Base-by-base conservation (phyloP, 1,140 invertebrate species). In the Ctenoplectra terminalis region DNA sequence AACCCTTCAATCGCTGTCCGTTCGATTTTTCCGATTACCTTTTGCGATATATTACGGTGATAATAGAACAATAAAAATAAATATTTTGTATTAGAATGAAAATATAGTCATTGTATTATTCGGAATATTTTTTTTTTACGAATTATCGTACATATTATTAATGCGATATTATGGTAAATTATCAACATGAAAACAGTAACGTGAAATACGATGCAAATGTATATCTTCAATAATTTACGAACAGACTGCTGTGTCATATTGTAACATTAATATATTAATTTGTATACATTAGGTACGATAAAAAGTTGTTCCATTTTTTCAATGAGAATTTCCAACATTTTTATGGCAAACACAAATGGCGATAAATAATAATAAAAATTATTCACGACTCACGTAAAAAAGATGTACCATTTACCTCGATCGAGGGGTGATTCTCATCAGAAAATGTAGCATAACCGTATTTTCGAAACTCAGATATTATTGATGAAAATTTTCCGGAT, bases 11-110 rank as follows among this genome's bases (percentile, higher is more conserved):
- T 67, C 50, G 29, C 15, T 46, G 17, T 2, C 20, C 26, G 6
- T 46, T 67, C 48, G 20, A 34, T 34, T 46, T 50, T 67, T 31
- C 23, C 40, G 23, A 77, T 74, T 74, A 63, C 56, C 60, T 50
- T 48, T 5, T 1, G 52, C 15, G 48, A 67, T 43, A 26, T n/a
- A 56, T 71, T 71, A 34, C 60, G 34, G 1, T 61, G 29, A 61
- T 23, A 34, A 61, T 11, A 34, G 31, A 61, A 15, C 7, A 29
- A 56, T 20, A 56, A 29, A 26, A 15, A 40, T n/a, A 37, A 20
- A 43, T 40, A 17, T 7, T 26, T 9, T 6, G 23, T 8, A 17
- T 17, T 43, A 64, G 61, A 26, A 26, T 13, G 13, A 26, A 64
- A 17, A 0, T 20, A 8, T 13, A n/a, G 40, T 40, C 40, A 5